Base-by-base conservation (phyloP, 2,113 vertebrate genomes). In the Psilopogon haemacephalus region DNA sequence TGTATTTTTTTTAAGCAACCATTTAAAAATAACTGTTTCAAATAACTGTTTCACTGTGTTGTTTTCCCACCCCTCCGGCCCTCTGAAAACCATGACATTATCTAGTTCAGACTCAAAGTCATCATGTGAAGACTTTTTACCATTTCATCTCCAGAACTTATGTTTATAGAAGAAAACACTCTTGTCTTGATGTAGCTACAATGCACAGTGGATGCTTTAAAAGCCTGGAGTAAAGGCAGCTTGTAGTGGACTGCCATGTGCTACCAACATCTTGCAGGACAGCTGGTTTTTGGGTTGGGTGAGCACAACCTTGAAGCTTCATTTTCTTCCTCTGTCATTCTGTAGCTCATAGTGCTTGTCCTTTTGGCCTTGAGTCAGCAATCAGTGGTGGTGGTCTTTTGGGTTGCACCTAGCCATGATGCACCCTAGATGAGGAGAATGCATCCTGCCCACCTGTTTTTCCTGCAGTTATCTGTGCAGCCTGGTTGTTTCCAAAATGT, bases 221-320 rank as follows among this genome's bases (percentile, higher is more conserved):
- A 18, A 44, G 17, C 54, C 56, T 9, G 0, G 0, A 2, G 37
- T 1, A 1, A 58, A 30, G 15, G 46, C 12, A 28, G 1, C 20
- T 17, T 1, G 3, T 12, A 24, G 24, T 12, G 19, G 6, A 10
- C 5, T 1, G 2, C 5, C 15, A 2, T 11, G 24, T 50, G 30
- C 11, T 48, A 6, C 11, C 26, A 1, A 9, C 1, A 3, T 33
- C 38, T 55, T 0, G 0, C 24, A 28, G 54, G 15, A 68, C 11
- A 8, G 32, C 7, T 68, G 48, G 11, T 42, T 64, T 17, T 14
- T 9, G 4, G 7, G 8, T 2, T 1, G 2, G 12, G 15, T 4
- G 11, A 14, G 8, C 79, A 15, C 4, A 59, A 15, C 15, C 13
- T 8, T 27, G 58, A 78, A 67, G 15, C 32, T 71, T 54, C 3